Conservation (phyloP, 2,113 vertebrate species). For the Pungitius pungitius region DNA sequence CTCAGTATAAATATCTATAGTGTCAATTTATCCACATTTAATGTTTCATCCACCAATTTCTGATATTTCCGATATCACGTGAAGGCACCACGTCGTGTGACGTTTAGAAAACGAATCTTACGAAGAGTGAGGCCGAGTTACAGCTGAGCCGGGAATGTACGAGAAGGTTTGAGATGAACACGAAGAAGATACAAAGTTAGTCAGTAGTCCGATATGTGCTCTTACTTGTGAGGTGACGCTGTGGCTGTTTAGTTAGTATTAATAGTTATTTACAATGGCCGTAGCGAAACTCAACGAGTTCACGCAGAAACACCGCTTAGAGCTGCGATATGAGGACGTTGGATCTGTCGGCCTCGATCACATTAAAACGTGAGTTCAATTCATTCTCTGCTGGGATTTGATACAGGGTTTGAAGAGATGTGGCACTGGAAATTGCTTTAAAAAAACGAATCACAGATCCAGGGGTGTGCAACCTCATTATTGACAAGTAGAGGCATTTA, state of each 20-base stretch:
- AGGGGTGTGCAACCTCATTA: neutral
- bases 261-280: conserved; percentile 51
- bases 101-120: conserved; percentile 60
- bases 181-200: neutral
- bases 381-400: accelerated
- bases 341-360: conserved; percentile 65
- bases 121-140: accelerated
- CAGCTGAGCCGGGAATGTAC: neutral
- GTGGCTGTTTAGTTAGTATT: accelerated
- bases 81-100: conserved; percentile 15
- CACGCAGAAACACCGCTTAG: neutral
- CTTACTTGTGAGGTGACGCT: neutral
- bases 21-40: neutral
- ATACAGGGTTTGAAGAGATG: neutral
- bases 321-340: conserved; percentile 54
- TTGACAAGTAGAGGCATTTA: neutral
- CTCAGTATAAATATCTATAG: neutral
- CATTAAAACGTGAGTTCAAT: conserved; percentile 68
- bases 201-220: accelerated
- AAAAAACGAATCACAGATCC: neutral
- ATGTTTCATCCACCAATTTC: neutral
- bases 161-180: neutral
- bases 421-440: neutral
- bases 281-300: conserved; percentile 63
- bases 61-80: neutral